These are phyloP conservation scores for Lagenorhynchus albirostris DNA, from an alignment of 2,113 vertebrate species.

Conservation along the genomic window DNA sequence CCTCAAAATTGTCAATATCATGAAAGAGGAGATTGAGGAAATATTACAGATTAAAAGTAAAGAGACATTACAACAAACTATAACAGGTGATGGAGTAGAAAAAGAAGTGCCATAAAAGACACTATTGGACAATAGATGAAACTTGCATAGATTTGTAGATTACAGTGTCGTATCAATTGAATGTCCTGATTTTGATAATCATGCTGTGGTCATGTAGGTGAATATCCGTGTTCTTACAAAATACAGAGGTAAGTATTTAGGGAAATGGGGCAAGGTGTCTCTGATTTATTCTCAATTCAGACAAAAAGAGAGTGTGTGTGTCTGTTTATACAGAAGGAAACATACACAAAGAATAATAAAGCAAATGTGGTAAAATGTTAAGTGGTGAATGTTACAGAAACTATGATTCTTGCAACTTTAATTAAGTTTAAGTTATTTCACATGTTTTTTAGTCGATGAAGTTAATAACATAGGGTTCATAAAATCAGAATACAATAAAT, in stretches of 20 bases:
- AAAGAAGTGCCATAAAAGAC: not conserved
- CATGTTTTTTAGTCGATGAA: not conserved
- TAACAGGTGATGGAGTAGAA: not conserved
- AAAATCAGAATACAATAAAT: not conserved
- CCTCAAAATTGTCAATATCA: not conserved
- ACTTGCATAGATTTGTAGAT: not conserved
- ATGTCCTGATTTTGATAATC: not conserved
- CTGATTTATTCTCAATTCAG: not conserved
- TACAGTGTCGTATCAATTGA: not conserved
- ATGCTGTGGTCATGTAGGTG: not conserved
- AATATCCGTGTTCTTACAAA: not conserved
- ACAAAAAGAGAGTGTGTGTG: not conserved
- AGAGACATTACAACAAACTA: not conserved
- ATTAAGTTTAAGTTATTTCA: not conserved
- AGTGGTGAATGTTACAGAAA: not conserved
- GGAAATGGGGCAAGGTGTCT: not conserved
- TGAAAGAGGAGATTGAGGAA: not conserved
- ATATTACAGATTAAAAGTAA: not conserved
- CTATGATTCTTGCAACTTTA: not conserved
- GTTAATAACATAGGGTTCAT: not conserved
- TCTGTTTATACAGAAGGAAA: not conserved
- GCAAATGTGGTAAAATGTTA: not conserved
- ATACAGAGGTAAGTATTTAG: not conserved
- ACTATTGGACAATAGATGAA: not conserved
- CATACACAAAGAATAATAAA: not conserved